Conservation (phyloP, 2,888 invertebrate species). For the Meiosimyza platycephala region DNA sequence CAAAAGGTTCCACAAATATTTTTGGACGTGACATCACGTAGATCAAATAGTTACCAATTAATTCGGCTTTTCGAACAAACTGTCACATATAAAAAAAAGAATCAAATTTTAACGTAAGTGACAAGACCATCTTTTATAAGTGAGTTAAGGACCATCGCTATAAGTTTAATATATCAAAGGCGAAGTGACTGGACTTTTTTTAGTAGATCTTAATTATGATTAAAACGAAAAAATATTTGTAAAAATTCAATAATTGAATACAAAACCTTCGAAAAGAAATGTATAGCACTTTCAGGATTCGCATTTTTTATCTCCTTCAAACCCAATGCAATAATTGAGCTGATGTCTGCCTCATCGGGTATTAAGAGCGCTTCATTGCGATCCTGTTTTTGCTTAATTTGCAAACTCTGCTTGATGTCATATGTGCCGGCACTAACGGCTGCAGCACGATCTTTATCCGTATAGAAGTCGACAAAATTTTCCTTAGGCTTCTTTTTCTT, state of each 20-base stretch:
- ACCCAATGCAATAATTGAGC: constrained; percentile 80
- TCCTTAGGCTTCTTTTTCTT: constrained; percentile 64
- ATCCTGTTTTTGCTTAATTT: constrained; percentile 82
- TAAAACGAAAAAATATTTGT: no score
- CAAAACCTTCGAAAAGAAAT: constrained; percentile 81
- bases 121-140: no score
- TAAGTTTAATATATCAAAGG: no score
- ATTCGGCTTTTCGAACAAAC: no score
- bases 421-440: constrained; percentile 82
- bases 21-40: no score
- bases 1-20: no score
- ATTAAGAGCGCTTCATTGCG: constrained; percentile 78
- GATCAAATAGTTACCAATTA: no score
- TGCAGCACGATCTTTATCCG: constrained; percentile 91
- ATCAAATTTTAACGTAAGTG: no score
- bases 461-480: constrained; percentile 80
- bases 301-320: constrained; percentile 82
- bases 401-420: constrained; percentile 87
- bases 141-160: no score
- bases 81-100: no score
- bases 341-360: constrained; percentile 83
- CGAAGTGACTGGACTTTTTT: no score
- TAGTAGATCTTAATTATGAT: no score
- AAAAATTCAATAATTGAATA: background rate
- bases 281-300: constrained; percentile 77